Conservation (phyloP, 2,888 invertebrate genomes). For the Dryocosmus kuriphilus region DNA sequence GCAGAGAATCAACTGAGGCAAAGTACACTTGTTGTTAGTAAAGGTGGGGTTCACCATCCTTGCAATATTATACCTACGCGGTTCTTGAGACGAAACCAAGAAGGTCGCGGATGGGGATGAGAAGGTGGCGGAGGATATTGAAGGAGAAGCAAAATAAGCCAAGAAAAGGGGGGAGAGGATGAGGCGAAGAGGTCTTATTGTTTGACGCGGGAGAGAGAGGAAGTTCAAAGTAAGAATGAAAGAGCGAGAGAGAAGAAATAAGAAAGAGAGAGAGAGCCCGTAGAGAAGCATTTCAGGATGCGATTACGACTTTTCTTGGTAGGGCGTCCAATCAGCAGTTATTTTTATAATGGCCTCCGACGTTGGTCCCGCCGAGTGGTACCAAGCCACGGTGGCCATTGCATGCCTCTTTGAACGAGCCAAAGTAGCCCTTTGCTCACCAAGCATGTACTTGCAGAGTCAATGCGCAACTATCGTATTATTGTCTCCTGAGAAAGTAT, state of each 20-base stretch:
- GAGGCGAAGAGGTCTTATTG: slow-evolving; percentile 36
- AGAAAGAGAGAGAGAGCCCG: slow-evolving; percentile 49
- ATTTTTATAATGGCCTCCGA: slow-evolving; percentile 76
- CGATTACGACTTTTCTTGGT: slow-evolving; percentile 78
- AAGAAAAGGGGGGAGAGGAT: slow-evolving; percentile 9
- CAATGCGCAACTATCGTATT: slow-evolving; percentile 22
- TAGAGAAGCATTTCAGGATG: slow-evolving; percentile 71
- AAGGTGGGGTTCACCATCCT: slow-evolving; percentile 14
- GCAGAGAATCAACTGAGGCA: slow-evolving; percentile 1
- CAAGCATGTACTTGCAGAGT: slow-evolving; percentile 15
- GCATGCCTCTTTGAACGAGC: slow-evolving; percentile 64
- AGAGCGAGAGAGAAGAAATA: slow-evolving; percentile 25
- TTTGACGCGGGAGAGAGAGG: slow-evolving; percentile 40
- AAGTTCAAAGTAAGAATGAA: slow-evolving; percentile 21
- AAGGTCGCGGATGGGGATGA: slow-evolving; percentile 33
- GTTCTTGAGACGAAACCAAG: slow-evolving; percentile 19
- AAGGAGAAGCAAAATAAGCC: slow-evolving; percentile 35
- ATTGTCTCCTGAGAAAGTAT: slow-evolving; percentile 36
- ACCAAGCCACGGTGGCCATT: slow-evolving; percentile 63
- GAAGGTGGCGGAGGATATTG: slow-evolving; percentile 26
- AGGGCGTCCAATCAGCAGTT: slow-evolving; percentile 77
- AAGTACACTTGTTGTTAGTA: slow-evolving; percentile 23
- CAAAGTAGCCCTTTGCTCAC: slow-evolving; percentile 65
- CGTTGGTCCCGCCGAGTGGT: slow-evolving; percentile 55
- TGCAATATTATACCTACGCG: slow-evolving; percentile 21